Evolutionary conservation across 1,140 invertebrate genomes (phyloP).

Genomic region (Rhagoletis zephyria): DNA sequence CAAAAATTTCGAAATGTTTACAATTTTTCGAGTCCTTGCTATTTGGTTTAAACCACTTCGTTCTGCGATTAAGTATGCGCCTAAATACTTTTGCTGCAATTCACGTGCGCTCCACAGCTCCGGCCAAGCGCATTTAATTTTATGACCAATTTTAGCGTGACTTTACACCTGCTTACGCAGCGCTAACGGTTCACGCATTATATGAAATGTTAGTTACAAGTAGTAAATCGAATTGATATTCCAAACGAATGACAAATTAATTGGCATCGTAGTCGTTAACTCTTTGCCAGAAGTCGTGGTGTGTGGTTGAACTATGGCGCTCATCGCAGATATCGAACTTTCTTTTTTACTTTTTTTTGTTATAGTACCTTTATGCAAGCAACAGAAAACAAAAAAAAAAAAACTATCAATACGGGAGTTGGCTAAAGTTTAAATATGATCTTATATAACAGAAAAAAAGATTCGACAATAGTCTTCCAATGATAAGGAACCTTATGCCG

Average conservation of each 20-base stretch:
- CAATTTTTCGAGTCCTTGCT: neutral
- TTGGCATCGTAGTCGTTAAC: conserved; percentile 1
- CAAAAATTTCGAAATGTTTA: neutral
- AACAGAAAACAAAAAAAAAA: too few relatives aligned
- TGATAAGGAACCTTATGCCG: too few relatives aligned
- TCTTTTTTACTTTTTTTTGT: conserved; percentile 15
- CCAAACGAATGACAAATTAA: neutral
- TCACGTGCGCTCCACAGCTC: conserved; percentile 30
- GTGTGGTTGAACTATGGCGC: neutral
- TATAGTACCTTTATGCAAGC: too few relatives aligned
- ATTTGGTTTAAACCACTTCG: neutral
- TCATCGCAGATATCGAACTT: neutral
- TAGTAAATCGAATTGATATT: neutral
- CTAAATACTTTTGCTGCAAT: neutral
- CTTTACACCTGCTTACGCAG: conserved; percentile 19
- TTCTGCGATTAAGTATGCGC: neutral
- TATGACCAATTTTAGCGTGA: conserved; percentile 47
- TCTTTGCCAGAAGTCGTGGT: conserved; percentile 15
- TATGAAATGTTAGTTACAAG: neutral
- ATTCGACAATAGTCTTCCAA: too few relatives aligned
- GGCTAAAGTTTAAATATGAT: too few relatives aligned
- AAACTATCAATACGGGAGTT: too few relatives aligned
- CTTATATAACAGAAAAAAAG: too few relatives aligned
- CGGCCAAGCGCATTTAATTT: conserved; percentile 35
- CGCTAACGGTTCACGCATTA: neutral